Evolutionary conservation across 2,888 invertebrate species (phyloP).

Genomic region (Nomada lathburiana): DNA sequence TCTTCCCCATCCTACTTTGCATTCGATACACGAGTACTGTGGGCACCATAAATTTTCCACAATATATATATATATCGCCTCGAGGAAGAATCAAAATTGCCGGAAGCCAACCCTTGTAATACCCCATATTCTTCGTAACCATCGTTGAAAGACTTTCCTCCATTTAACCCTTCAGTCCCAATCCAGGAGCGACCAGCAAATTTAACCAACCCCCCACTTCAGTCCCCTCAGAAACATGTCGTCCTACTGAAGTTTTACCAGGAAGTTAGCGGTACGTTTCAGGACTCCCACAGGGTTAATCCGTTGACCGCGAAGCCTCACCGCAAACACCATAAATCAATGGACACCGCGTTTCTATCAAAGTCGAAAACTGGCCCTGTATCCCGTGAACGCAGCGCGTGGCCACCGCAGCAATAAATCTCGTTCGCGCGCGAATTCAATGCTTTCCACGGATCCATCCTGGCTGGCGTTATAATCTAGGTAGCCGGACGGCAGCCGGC

Average conservation of each 20-base stretch:
- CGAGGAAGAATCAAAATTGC: background rate
- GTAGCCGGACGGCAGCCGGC: background rate
- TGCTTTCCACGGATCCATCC: constrained; percentile 13
- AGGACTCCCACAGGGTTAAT: constrained; percentile 73
- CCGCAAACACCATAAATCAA: constrained; percentile 79
- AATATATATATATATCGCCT: background rate
- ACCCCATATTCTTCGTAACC: background rate
- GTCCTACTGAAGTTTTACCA: constrained; percentile 42
- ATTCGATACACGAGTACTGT: too few species aligned
- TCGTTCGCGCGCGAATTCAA: constrained; percentile 41
- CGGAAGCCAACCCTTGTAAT: background rate
- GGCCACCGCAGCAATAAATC: constrained; percentile 47
- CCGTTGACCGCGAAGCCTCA: constrained; percentile 73
- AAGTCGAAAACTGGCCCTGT: constrained; percentile 29
- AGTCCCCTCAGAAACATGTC: background rate
- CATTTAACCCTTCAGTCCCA: background rate
- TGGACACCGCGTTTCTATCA: constrained; percentile 50
- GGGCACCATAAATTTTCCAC: background rate
- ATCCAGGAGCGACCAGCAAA: background rate
- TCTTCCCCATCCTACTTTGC: too few species aligned
- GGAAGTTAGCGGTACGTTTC: constrained; percentile 66
- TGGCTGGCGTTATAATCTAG: constrained; percentile 24
- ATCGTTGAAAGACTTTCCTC: background rate
- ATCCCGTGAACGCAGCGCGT: constrained; percentile 23
- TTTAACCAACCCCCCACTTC: background rate